phyloP scores from a whole-genome alignment of 1,140 invertebrate genomes.

The Ceratoteleas bidentatus region DNA sequence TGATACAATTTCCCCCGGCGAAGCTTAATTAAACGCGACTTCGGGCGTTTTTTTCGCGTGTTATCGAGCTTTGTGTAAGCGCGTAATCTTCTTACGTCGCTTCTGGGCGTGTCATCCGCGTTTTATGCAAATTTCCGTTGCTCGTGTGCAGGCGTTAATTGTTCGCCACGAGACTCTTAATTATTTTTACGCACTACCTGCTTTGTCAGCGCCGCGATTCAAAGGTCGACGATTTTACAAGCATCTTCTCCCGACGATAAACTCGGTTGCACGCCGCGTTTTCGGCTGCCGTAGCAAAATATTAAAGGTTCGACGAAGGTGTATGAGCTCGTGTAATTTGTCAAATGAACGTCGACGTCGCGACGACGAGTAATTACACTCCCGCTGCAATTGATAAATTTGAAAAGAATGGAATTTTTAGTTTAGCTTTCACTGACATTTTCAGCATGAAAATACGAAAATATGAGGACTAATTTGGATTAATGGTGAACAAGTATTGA shows the following conservation, averaged over 20 bases:
- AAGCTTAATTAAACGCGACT: constrained; percentile 1
- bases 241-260: constrained; percentile 20
- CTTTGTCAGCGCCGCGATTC: constrained; percentile 45
- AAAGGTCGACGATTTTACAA: constrained; percentile 49
- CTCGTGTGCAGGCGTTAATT: constrained; percentile 47
- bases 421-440: too few species aligned
- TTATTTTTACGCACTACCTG: constrained; percentile 63
- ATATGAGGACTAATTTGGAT: too few species aligned
- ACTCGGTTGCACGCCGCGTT: not conserved
- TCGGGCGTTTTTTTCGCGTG: not conserved
- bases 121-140: constrained; percentile 48
- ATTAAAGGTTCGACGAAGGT: not conserved
- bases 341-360: not conserved
- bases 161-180: constrained; percentile 44
- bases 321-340: not conserved
- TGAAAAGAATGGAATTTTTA: too few species aligned
- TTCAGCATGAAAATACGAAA: too few species aligned
- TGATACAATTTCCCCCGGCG: not conserved
- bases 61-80: constrained; percentile 24
- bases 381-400: too few species aligned
- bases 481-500: too few species aligned
- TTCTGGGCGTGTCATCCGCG: constrained; percentile 21
- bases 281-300: too few species aligned
- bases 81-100: constrained; percentile 22
- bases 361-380: too few species aligned